Base-by-base conservation (phyloP, 2,797 vertebrate genomes). In the Notolabrus celidotus region DNA sequence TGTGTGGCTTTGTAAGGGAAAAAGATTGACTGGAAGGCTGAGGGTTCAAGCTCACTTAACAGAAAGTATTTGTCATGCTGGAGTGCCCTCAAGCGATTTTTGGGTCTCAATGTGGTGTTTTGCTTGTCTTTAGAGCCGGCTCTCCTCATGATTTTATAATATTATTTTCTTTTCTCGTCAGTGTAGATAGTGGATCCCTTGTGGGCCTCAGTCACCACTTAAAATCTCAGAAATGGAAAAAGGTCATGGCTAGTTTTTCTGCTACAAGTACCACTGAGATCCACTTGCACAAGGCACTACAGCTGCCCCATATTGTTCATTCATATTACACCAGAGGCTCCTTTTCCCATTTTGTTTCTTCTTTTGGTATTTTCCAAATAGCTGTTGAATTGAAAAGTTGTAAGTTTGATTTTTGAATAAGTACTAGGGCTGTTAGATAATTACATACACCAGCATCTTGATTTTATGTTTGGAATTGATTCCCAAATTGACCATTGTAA, bases 51-150 rank as follows among this genome's bases (percentile, higher is more conserved):
- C 42, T 69, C 7, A 29, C 54, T 63, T 59, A 56, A 51, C 42
- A 53, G 41, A 61, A 47, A 63, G 33, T 0, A 73, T 73, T 55
- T 70, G 16, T 63, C 7, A 3, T 56, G 41, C 46, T 69, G 25
- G 67, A 67, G 49, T 43, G 57, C 67, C 56, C 31, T 61, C 8
- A 2, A 67, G 66, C 22, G 27, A 22, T 69, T 25, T 41, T 33
- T 19, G 3, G 31, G 10, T 59, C 33, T 68, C 59, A 23, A 23
- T 20, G 23, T 49, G 20, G 6, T 63, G 9, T 45, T 77, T 47
- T 72, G 38, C 49, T 34, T 16, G n/a, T 58, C 25, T 72, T 50
- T 41, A 76, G 20, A 74, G 34, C 10, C 38, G 53, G 23, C n/a
- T 25, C 53, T 62, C 16, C 57, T 41, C 22, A 10, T 19, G 29